Conservation (phyloP, 2,113 vertebrate species). For the Pedionomus torquatus region DNA sequence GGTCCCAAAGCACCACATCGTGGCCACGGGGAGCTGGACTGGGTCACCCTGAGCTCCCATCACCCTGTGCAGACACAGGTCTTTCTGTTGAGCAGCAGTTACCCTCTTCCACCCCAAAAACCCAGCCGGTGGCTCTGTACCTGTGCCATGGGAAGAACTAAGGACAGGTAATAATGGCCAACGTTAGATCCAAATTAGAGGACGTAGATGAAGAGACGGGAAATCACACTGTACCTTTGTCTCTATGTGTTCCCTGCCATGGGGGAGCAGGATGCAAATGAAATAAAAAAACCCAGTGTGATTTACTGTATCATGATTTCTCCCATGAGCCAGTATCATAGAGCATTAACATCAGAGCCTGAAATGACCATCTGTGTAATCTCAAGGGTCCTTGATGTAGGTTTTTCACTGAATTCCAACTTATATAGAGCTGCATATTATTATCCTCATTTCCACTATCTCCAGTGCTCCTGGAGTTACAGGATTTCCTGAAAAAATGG, state of each 20-base stretch:
- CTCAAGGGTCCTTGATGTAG: background rate
- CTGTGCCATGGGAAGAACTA: background rate
- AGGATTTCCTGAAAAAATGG: background rate
- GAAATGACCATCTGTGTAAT: background rate
- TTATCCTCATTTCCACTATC: background rate
- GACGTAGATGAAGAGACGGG: no score
- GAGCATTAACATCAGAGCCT: background rate
- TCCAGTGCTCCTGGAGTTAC: background rate
- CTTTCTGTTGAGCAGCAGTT: background rate
- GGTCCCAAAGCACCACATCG: accelerated
- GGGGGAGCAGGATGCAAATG: background rate
- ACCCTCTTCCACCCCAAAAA: background rate
- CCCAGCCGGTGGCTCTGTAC: background rate
- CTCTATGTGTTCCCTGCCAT: accelerated
- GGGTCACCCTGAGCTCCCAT: background rate
- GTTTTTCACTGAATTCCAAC: background rate
- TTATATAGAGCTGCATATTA: background rate
- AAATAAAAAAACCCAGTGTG: background rate
- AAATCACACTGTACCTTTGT: background rate
- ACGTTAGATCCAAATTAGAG: background rate
- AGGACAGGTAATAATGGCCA: background rate
- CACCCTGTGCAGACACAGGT: accelerated
- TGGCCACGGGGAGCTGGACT: background rate
- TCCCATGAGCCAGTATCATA: no score
- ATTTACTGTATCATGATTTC: background rate